These are phyloP conservation scores for Ataeniobius toweri DNA, from an alignment of 2,797 vertebrate genomes.

Conservation along the genomic window DNA sequence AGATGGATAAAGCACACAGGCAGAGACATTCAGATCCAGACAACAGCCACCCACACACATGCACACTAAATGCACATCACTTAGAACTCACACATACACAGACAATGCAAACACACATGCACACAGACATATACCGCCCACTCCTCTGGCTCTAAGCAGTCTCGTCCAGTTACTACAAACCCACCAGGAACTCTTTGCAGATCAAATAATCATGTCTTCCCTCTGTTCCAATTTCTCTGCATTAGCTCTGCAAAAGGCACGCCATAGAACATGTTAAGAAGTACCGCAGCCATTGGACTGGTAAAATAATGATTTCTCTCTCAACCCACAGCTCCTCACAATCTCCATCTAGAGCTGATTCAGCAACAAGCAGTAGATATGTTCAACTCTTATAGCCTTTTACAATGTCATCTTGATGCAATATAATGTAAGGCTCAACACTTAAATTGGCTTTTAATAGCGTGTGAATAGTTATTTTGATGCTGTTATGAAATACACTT, in stretches of 20 bases:
- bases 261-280: conserved; percentile 68
- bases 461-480: conserved; percentile 35
- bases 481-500: conserved; percentile 38
- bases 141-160: conserved; percentile 63
- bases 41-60: conserved; percentile 51
- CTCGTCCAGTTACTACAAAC: conserved; percentile 69
- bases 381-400: conserved; percentile 32
- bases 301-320: conserved; percentile 72
- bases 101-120: conserved; percentile 10
- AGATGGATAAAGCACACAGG: conserved; percentile 51
- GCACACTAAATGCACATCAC: conserved; percentile 30
- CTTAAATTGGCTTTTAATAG: conserved; percentile 33
- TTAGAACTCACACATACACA: conserved; percentile 24
- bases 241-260: conserved; percentile 63
- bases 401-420: conserved; percentile 36
- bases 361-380: conserved; percentile 54
- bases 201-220: conserved; percentile 77
- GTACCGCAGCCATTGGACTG: conserved; percentile 45
- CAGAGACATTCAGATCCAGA: conserved; percentile 31
- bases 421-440: conserved; percentile 27
- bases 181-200: conserved; percentile 73
- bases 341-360: conserved; percentile 57
- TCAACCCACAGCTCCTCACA: conserved; percentile 62
- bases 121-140: conserved; percentile 50
- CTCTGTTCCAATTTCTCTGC: conserved; percentile 74